These are phyloP conservation scores for Drosophila eugracilis DNA, from an alignment of 1,140 invertebrate species.

Conservation along the genomic window DNA sequence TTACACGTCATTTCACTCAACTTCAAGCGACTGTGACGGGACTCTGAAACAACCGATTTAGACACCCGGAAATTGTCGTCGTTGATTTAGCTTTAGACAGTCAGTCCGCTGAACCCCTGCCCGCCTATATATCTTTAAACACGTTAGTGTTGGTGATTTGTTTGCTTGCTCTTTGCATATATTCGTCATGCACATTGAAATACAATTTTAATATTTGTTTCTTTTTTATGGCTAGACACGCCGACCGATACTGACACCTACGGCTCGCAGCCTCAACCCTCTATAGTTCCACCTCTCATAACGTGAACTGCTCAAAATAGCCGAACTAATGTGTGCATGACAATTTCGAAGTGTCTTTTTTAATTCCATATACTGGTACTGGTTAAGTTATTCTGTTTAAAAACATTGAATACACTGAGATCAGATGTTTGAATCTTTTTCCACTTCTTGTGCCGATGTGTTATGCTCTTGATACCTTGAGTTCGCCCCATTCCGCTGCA, in stretches of 20 bases:
- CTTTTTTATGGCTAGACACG: constrained; percentile 32
- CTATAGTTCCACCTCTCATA: constrained; percentile 5
- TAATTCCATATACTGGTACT: too few species aligned
- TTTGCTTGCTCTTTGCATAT: constrained; percentile 31
- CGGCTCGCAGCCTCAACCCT: constrained; percentile 19
- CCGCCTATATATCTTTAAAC: constrained; percentile 11
- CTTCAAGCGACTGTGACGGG: constrained; percentile 55
- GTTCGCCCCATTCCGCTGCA: too few species aligned
- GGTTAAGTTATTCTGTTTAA: too few species aligned
- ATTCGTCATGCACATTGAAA: constrained; percentile 37
- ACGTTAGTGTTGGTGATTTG: constrained; percentile 19
- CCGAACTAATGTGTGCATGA: too few species aligned
- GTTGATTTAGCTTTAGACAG: constrained; percentile 33
- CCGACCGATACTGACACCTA: constrained; percentile 24
- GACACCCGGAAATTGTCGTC: constrained; percentile 78
- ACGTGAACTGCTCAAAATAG: constrained; percentile 1
- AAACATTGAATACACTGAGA: too few species aligned
- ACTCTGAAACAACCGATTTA: constrained; percentile 61
- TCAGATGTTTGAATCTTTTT: too few species aligned
- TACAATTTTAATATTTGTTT: constrained; percentile 42
- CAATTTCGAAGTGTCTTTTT: too few species aligned
- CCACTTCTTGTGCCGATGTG: too few species aligned
- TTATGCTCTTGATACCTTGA: too few species aligned
- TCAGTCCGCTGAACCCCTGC: constrained; percentile 12
- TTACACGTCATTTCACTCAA: constrained; percentile 61